These are phyloP conservation scores for Melangyna quadrimaculata DNA, from an alignment of 2,888 invertebrate genomes.

Conservation along the genomic window DNA sequence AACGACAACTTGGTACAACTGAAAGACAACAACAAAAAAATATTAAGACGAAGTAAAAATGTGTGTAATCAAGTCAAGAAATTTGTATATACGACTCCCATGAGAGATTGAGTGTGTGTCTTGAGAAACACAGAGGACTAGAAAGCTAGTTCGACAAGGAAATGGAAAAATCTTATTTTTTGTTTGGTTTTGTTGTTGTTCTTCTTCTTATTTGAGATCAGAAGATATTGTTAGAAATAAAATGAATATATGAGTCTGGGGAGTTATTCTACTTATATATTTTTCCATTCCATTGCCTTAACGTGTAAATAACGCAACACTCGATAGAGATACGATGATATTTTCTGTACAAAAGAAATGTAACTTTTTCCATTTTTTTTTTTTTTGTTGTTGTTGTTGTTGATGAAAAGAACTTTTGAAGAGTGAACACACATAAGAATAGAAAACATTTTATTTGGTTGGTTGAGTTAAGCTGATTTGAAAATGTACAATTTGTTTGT, in stretches of 20 bases:
- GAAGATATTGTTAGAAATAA: conserved; percentile 58
- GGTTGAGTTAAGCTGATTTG: conserved; percentile 66
- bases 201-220: conserved; percentile 7
- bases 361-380: conserved; percentile 10
- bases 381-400: background rate
- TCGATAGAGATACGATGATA: conserved; percentile 13
- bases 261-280: conserved; percentile 27
- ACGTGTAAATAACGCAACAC: conserved; percentile 35
- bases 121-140: conserved; percentile 1
- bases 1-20: no score
- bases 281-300: conserved; percentile 46
- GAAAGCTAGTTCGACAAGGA: conserved; percentile 23
- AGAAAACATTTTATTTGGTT: conserved; percentile 64
- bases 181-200: conserved; percentile 22
- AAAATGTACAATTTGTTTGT: conserved; percentile 20
- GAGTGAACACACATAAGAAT: conserved; percentile 41
- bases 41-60: conserved; percentile 41
- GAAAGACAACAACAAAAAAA: background rate
- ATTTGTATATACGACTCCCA: conserved; percentile 61
- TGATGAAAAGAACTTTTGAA: conserved; percentile 16
- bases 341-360: conserved; percentile 10
- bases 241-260: conserved; percentile 59
- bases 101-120: conserved; percentile 30
- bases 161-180: conserved; percentile 23
- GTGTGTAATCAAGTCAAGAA: conserved; percentile 62